Evolutionary conservation across 2,797 vertebrate genomes (phyloP).

Genomic region (Malacoctenus gilli): DNA sequence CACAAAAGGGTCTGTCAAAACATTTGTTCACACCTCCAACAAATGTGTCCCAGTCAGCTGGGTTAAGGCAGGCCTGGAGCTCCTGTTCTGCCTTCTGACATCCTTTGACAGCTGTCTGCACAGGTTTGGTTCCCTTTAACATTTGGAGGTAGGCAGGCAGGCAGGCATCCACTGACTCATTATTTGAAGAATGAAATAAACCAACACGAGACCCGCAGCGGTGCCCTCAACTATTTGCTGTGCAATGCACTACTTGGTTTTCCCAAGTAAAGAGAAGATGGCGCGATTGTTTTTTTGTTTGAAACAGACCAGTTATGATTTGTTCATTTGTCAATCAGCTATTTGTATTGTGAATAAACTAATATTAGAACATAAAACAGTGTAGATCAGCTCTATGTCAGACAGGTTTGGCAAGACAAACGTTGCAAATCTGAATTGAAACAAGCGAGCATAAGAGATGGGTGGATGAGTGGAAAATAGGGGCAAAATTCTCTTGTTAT

Average conservation of each 20-base stretch:
- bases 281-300: too few species aligned
- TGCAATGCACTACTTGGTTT: too few species aligned
- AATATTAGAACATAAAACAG: too few species aligned
- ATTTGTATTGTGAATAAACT: too few species aligned
- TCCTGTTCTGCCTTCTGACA: slow-evolving; percentile 57
- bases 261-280: too few species aligned
- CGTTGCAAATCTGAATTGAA: too few species aligned
- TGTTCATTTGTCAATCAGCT: too few species aligned
- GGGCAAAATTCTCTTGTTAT: too few species aligned
- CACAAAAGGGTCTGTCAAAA: slow-evolving; percentile 63
- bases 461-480: too few species aligned
- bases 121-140: slow-evolving; percentile 62
- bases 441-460: background rate
- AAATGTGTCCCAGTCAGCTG: slow-evolving; percentile 47
- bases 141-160: slow-evolving; percentile 44
- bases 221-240: background rate
- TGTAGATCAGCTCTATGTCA: too few species aligned
- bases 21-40: slow-evolving; percentile 68
- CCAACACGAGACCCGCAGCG: slow-evolving; percentile 11
- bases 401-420: too few species aligned
- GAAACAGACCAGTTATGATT: too few species aligned
- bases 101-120: slow-evolving; percentile 73
- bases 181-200: slow-evolving; percentile 34
- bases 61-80: slow-evolving; percentile 56
- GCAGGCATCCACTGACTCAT: slow-evolving; percentile 49